Conservation (phyloP, 2,888 invertebrate genomes). For the Koerneria pararmatus region DNA sequence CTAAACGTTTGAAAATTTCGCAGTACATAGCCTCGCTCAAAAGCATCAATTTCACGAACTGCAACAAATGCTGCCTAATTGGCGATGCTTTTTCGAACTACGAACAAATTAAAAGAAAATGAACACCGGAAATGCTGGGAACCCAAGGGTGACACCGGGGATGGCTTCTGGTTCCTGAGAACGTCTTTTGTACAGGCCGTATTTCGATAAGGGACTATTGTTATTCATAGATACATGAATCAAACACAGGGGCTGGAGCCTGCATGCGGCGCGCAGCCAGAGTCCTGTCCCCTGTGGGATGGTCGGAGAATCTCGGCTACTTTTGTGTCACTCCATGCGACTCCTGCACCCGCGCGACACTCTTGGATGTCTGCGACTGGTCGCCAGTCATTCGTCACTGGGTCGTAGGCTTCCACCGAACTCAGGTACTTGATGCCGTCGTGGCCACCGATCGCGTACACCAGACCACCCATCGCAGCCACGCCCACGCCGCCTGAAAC, state of each 20-base stretch:
- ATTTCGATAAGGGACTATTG: not conserved
- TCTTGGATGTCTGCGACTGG: constrained; percentile 59
- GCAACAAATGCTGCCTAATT: too few relatives aligned
- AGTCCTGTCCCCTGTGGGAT: constrained; percentile 23
- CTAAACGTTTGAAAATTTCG: too few relatives aligned
- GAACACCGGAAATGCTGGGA: too few relatives aligned
- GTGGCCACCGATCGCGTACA: constrained; percentile 61
- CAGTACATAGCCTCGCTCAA: too few relatives aligned
- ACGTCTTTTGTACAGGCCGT: too few relatives aligned
- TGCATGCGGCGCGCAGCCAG: constrained; percentile 30
- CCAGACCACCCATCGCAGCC: constrained; percentile 58
- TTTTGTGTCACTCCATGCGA: constrained; percentile 46
- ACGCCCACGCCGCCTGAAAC: constrained; percentile 59
- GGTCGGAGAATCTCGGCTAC: constrained; percentile 5
- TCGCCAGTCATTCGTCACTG: constrained; percentile 59
- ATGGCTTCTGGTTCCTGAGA: too few relatives aligned
- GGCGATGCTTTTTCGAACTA: too few relatives aligned
- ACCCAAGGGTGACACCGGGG: too few relatives aligned
- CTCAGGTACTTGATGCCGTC: constrained; percentile 50
- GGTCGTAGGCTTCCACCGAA: constrained; percentile 56
- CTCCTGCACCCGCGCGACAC: constrained; percentile 58
- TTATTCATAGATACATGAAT: not conserved
- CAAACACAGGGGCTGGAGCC: constrained; percentile 20
- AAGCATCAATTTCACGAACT: too few relatives aligned
- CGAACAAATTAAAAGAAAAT: too few relatives aligned